Evolutionary conservation across 2,113 vertebrate species (phyloP).

Genomic region (Scophthalmus maximus): DNA sequence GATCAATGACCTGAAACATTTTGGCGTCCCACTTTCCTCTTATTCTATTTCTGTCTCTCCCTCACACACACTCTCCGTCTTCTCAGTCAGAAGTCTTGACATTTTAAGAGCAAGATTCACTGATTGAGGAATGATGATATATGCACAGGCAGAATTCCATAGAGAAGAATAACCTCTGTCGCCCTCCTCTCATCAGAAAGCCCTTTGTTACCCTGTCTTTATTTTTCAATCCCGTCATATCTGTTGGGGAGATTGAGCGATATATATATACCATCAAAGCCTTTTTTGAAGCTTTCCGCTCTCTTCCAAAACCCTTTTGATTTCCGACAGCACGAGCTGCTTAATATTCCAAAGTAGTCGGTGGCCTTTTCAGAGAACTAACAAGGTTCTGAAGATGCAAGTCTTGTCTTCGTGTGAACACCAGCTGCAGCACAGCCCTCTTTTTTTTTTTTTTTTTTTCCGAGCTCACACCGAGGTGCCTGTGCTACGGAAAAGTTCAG

Average conservation of each 20-base stretch:
- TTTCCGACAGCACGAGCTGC: conserved; percentile 72
- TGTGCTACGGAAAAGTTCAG: conserved; percentile 64
- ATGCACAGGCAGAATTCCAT: conserved; percentile 70
- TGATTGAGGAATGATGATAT: conserved; percentile 75
- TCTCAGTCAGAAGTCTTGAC: conserved; percentile 65
- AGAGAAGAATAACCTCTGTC: conserved; percentile 61
- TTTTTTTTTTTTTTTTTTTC: conserved; percentile 50
- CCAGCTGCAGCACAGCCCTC: conserved; percentile 66
- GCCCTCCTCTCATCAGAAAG: conserved; percentile 42
- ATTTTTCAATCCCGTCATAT: conserved; percentile 73
- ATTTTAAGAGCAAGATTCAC: conserved; percentile 67
- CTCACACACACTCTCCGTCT: not conserved
- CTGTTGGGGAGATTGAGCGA: conserved; percentile 71
- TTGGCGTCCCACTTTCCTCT: conserved; percentile 46
- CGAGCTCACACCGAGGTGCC: conserved; percentile 55
- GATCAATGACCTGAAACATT: conserved; percentile 62
- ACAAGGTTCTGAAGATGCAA: conserved; percentile 79
- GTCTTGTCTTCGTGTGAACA: conserved; percentile 75
- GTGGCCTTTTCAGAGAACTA: conserved; percentile 81
- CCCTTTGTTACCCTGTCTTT: conserved; percentile 66
- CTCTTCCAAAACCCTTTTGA: conserved; percentile 77
- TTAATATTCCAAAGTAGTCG: conserved; percentile 83
- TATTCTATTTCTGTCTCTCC: conserved; percentile 51
- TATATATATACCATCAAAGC: conserved; percentile 75
- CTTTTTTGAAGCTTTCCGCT: conserved; percentile 70